Evolutionary conservation across 2,797 vertebrate species (phyloP).

Genomic region (Rhadinocentrus ornatus): DNA sequence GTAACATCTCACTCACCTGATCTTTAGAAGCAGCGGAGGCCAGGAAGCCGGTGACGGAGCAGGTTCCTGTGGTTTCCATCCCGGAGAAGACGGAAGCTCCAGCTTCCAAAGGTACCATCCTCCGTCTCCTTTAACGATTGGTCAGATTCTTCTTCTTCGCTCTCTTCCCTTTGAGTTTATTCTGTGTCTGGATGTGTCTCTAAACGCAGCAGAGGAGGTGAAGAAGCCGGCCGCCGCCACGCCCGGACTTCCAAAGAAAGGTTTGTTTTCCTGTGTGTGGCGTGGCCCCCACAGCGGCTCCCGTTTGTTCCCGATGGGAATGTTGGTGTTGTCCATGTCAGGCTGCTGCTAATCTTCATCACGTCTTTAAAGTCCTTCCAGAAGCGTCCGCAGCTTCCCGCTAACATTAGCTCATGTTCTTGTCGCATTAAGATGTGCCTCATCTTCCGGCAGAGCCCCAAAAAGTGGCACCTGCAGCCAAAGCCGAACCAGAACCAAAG

Average conservation of each 20-base stretch:
- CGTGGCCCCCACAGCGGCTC: not conserved
- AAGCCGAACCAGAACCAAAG: constrained; percentile 55
- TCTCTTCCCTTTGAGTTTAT: constrained; percentile 21
- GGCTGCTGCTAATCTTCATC: constrained; percentile 5
- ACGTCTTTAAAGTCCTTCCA: constrained; percentile 25
- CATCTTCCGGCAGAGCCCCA: constrained; percentile 79
- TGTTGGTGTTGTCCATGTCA: not conserved
- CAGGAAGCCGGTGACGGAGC: constrained; percentile 79
- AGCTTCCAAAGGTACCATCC: constrained; percentile 71
- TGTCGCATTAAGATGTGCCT: constrained; percentile 71
- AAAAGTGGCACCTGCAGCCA: constrained; percentile 59
- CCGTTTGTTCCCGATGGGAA: not conserved
- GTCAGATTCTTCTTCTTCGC: constrained; percentile 4
- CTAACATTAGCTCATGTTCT: constrained; percentile 62
- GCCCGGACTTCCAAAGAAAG: constrained; percentile 66
- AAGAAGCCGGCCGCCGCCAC: constrained; percentile 54
- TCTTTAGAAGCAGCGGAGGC: constrained; percentile 67
- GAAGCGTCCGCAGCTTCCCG: constrained; percentile 4
- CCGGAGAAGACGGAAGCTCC: constrained; percentile 72
- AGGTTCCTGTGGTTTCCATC: constrained; percentile 65
- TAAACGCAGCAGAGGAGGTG: constrained; percentile 64
- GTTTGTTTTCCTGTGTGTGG: constrained; percentile 39
- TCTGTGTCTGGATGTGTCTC: constrained; percentile 53
- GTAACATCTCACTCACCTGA: constrained; percentile 36
- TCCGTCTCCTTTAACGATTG: not conserved